phyloP scores from a whole-genome alignment of 2,113 vertebrate species.

The Lethenteron reissneri region DNA sequence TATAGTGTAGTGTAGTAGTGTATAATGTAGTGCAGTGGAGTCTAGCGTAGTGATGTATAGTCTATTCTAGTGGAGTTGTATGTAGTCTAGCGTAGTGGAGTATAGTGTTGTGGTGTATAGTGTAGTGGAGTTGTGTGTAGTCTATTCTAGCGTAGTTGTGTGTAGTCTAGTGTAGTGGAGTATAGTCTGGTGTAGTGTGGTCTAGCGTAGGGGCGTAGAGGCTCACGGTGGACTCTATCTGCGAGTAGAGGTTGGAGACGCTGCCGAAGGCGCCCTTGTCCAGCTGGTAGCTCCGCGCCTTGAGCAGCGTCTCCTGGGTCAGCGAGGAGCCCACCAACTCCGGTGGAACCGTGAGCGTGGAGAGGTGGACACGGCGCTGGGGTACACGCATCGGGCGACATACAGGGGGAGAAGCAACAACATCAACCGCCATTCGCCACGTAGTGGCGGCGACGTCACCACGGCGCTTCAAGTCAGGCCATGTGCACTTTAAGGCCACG shows the following conservation, averaged over 20 bases:
- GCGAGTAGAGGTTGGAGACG: conserved; percentile 91
- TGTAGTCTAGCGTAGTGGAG: too few species aligned
- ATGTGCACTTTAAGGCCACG: background rate
- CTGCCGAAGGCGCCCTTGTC: conserved; percentile 98
- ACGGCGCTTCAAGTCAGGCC: background rate
- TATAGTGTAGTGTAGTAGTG: too few species aligned
- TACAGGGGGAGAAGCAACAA: background rate
- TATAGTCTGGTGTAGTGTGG: too few species aligned
- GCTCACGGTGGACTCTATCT: conserved; percentile 75
- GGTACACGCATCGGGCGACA: background rate
- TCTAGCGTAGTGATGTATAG: too few species aligned
- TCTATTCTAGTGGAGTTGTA: too few species aligned
- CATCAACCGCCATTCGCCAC: background rate
- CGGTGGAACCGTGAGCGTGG: conserved; percentile 50
- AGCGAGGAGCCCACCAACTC: conserved; percentile 68
- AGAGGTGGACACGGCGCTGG: conserved; percentile 60
- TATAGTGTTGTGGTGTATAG: too few species aligned
- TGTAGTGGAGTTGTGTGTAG: too few species aligned
- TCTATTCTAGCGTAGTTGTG: too few species aligned
- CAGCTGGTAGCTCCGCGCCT: conserved; percentile 84
- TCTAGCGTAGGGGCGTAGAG: too few species aligned
- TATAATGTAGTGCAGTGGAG: too few species aligned
- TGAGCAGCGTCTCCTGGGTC: conserved; percentile 87
- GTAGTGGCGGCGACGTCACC: background rate
- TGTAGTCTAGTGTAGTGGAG: too few species aligned